A percentile compares a stretch with the other conserved stretches of the same genome.
Conservation (phyloP, 1,140 invertebrate species). For the Pachypsylla venusta region DNA sequence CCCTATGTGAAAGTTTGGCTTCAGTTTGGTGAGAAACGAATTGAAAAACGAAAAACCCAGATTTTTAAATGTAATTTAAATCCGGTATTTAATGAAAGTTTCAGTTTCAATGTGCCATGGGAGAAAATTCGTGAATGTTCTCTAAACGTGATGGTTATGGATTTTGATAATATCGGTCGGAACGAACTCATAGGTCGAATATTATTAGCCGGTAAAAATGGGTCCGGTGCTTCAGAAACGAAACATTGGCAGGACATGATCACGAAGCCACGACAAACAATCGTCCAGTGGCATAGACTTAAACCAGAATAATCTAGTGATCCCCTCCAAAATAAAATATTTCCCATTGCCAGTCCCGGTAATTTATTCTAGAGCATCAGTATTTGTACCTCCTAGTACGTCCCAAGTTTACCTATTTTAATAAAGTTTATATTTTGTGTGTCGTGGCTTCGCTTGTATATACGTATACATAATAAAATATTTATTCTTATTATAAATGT, state of each 20-base stretch:
- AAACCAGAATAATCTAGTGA: conserved; percentile 69
- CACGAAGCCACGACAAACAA: conserved; percentile 80
- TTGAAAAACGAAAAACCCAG: conserved; percentile 91
- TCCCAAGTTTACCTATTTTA: background rate
- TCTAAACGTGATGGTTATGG: conserved; percentile 84
- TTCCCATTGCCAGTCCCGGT: background rate
- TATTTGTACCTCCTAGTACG: conserved; percentile 8
- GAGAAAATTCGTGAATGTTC: conserved; percentile 87
- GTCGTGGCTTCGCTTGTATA: conserved; percentile 8
- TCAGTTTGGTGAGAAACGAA: conserved; percentile 81
- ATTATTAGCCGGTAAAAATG: conserved; percentile 76
- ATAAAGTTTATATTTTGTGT: conserved; percentile 6
- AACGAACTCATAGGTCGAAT: conserved; percentile 86
- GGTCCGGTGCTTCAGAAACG: conserved; percentile 76
- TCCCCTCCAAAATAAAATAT: too few relatives aligned
- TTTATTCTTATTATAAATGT: conserved; percentile 8
- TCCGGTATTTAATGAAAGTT: conserved; percentile 84
- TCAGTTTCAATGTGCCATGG: conserved; percentile 85
- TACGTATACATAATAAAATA: background rate
- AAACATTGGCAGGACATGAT: conserved; percentile 96
- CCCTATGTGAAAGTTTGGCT: conserved; percentile 94
- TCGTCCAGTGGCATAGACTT: conserved; percentile 81
- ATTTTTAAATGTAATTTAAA: conserved; percentile 87
- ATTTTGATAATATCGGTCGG: conserved; percentile 84
- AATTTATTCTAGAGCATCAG: background rate